Evolutionary conservation across 2,888 invertebrate species (phyloP), one percentile per base, ranked within the genome.

Genomic region (Rambutsinella grinnellia): DNA sequence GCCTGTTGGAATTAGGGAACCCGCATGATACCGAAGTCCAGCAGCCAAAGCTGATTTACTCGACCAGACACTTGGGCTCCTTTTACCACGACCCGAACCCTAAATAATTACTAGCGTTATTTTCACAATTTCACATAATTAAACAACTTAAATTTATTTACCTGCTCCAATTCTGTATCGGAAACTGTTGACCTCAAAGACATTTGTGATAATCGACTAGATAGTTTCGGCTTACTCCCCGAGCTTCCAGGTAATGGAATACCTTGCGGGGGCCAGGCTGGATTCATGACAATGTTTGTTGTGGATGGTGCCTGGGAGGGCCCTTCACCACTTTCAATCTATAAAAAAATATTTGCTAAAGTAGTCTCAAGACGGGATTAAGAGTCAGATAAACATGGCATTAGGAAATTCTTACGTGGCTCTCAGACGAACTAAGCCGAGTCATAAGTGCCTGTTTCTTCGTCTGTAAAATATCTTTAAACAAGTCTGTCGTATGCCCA

Each of bases 391-490:
- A n/a, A n/a, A n/a, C n/a, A n/a, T n/a, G n/a, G n/a, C n/a, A n/a
- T n/a, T n/a, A n/a, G n/a, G 5, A 36, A 36, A 36, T 8, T 36
- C 92, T 92, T 90, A 96, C 95, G 88, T 97, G 96, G 0, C 95
- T 94, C 85, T 93, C 97, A 86, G 93, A 95, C 6, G 93, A 96
- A 69, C 95, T 94, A 70, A 96, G 89, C 88, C 94, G 95, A 86
- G 93, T 94, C 81, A 95, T 89, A 27, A 96, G 89, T 85, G 94
- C 90, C 85, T 96, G 93, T 83, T 96, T 91, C 87, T 97, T 97
- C 86, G 96, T 96, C 82, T 94, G 94, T 84, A 97, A 90, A 90
- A 97, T 93, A 85, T 97, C 97, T 85, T 95, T 92, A 86, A 97
- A 94, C 91, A 96, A 95, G 85, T 97, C 97, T 0, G 95, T 92